phyloP scores from a whole-genome alignment of 1,140 invertebrate genomes.

The Papilio polyxenes region DNA sequence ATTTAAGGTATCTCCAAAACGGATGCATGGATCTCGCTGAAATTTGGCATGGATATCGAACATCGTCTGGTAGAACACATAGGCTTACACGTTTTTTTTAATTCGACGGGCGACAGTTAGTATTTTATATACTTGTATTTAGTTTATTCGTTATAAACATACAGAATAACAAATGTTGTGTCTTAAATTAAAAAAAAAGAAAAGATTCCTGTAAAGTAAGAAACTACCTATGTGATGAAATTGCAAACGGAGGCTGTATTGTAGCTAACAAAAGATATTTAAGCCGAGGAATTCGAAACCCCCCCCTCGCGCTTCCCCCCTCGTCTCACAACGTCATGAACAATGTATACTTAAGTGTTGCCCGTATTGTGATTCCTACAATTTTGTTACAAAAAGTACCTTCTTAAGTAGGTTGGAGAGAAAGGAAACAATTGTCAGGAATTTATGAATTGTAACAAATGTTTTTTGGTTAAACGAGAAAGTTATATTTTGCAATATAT shows the following conservation, averaged over 20 bases:
- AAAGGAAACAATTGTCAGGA: background rate
- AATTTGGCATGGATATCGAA: no score
- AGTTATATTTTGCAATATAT: background rate
- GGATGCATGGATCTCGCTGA: no score
- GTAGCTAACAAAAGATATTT: background rate
- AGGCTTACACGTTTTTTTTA: no score
- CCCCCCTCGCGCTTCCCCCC: no score
- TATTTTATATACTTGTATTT: no score
- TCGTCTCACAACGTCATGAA: background rate
- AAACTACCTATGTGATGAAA: background rate
- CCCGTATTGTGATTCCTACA: slow-evolving; percentile 1
- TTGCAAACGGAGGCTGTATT: background rate
- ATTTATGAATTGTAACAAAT: background rate
- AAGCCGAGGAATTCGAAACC: background rate
- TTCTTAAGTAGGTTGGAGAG: background rate
- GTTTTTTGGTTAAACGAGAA: background rate
- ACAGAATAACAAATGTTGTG: no score
- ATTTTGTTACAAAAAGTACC: slow-evolving; percentile 8
- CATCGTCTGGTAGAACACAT: no score
- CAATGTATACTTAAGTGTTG: slow-evolving; percentile 18
- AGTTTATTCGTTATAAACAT: no score
- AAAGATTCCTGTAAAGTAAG: background rate
- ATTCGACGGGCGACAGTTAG: no score
- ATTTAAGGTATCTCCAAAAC: no score
- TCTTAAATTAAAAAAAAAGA: background rate